A percentile compares a stretch with the other conserved stretches of the same genome.
Conservation (phyloP, 1,140 invertebrate genomes). For the Steinernema feltiae region DNA sequence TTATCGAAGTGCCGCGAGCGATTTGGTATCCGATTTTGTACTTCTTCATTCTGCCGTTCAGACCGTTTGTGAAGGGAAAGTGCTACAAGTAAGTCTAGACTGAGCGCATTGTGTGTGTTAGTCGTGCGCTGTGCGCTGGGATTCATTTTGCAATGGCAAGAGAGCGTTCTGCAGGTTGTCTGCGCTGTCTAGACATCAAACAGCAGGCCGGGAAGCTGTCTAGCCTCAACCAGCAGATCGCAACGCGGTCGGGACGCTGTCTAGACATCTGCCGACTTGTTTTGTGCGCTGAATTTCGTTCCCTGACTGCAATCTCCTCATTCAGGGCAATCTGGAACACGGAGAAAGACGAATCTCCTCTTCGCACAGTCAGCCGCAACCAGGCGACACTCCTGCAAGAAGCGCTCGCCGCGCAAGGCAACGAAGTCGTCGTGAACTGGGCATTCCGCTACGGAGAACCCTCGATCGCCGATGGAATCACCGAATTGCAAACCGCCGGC, state of each 20-base stretch:
- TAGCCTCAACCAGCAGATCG: too few relatives aligned
- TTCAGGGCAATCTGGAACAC: conserved; percentile 12
- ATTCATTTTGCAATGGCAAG: conserved; percentile 14
- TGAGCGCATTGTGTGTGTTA: too few relatives aligned
- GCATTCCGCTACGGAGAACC: conserved; percentile 20
- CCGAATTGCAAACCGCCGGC: neutral
- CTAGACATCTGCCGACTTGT: too few relatives aligned
- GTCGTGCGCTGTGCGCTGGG: too few relatives aligned
- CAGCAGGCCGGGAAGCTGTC: too few relatives aligned
- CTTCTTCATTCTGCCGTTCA: conserved; percentile 19
- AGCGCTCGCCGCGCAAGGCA: neutral
- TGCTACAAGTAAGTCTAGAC: conserved; percentile 15
- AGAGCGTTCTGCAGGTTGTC: too few relatives aligned
- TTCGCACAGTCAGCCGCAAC: conserved; percentile 17
- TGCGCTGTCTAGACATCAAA: too few relatives aligned
- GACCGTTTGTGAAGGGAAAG: conserved; percentile 24
- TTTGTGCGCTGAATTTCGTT: neutral
- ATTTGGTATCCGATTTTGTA: conserved; percentile 30
- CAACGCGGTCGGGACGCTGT: too few relatives aligned
- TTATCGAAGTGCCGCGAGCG: conserved; percentile 5
- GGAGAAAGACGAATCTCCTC: conserved; percentile 19
- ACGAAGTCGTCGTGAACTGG: conserved; percentile 9
- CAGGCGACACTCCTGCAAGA: conserved; percentile 10
- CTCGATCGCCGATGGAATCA: neutral
- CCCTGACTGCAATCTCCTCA: neutral